These are phyloP conservation scores for Caloenas nicobarica DNA, from an alignment of 2,113 vertebrate genomes.

Conservation along the genomic window DNA sequence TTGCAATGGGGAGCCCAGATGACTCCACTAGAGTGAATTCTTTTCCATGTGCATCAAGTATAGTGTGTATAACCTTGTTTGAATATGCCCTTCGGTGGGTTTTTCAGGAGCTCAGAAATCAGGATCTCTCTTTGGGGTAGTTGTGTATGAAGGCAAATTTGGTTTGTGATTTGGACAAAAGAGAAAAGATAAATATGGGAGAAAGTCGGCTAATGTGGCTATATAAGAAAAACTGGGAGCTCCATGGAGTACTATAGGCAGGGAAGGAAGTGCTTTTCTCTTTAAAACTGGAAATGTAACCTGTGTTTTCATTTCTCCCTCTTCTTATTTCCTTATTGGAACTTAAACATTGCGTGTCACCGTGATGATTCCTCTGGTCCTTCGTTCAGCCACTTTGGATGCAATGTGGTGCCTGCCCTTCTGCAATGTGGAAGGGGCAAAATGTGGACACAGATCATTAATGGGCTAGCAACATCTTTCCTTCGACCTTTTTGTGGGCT, in stretches of 20 bases:
- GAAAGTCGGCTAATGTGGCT: background rate
- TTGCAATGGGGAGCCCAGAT: background rate
- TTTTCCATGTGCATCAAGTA: background rate
- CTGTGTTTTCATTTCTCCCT: background rate
- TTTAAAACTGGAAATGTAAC: background rate
- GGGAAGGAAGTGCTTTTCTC: background rate
- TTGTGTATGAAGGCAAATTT: background rate
- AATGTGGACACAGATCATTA: background rate
- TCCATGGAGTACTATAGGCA: background rate
- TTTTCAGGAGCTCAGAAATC: background rate
- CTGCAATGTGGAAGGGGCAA: background rate
- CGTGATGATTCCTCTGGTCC: rapidly evolving
- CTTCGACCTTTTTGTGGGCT: background rate
- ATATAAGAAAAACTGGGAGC: background rate
- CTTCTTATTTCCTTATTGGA: background rate
- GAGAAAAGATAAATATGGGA: background rate
- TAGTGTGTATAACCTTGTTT: background rate
- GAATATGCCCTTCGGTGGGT: rapidly evolving
- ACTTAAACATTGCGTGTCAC: background rate
- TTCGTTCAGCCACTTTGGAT: background rate
- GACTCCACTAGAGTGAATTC: background rate
- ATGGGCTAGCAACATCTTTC: background rate
- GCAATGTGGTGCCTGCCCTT: too few species aligned
- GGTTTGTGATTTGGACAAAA: background rate
- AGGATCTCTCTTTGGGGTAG: background rate